These are phyloP conservation scores for Apis florea DNA, from an alignment of 1,140 invertebrate species.

Conservation along the genomic window DNA sequence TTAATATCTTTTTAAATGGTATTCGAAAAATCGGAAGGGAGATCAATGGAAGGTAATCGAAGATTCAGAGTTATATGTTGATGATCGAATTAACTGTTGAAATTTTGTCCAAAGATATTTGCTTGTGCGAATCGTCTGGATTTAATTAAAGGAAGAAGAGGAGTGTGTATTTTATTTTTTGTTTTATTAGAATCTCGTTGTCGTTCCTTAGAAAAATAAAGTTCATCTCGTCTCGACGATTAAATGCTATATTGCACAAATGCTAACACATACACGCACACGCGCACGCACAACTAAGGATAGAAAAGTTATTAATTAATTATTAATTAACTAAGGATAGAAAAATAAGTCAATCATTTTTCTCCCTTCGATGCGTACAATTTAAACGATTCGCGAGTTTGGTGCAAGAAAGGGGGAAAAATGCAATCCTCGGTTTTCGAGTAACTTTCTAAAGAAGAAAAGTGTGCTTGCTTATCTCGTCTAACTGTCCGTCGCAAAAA, in stretches of 20 bases:
- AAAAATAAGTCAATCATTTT: not conserved
- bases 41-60: no score
- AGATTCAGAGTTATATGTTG: no score
- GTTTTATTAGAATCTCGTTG: not conserved
- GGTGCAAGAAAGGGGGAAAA: not conserved
- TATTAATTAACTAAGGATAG: not conserved
- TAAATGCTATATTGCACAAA: not conserved
- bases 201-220: no score
- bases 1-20: no score
- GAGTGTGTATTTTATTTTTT: not conserved
- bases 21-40: no score
- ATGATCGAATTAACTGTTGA: not conserved
- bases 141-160: not conserved
- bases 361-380: not conserved
- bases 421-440: no score
- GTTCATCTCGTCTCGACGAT: no score
- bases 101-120: not conserved
- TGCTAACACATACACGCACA: no score
- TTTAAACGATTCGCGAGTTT: not conserved
- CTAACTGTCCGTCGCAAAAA: not conserved
- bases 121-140: not conserved
- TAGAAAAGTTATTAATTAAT: no score
- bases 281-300: not conserved
- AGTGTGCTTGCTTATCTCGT: not conserved
- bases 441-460: constrained; percentile 12